Conservation (phyloP, 1,140 invertebrate species). For the Bombyx mandarina region DNA sequence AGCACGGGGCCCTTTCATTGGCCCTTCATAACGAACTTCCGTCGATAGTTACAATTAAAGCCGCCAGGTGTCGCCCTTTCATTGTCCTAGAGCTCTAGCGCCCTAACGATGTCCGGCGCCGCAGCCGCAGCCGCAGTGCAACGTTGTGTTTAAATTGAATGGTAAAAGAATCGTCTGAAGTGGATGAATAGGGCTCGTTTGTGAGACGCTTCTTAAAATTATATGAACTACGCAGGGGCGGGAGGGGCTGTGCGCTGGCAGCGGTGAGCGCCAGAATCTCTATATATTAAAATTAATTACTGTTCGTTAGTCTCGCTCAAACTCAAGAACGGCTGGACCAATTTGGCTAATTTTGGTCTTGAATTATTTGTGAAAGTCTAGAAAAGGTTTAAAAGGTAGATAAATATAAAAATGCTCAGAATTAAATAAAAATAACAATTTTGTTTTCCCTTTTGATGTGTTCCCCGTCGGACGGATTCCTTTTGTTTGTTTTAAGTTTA, state of each 20-base stretch:
- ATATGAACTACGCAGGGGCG: conserved; percentile 26
- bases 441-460: no score
- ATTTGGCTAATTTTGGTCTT: no score
- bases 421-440: no score
- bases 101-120: conserved; percentile 26
- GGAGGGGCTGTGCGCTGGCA: not conserved
- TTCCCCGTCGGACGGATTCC: no score
- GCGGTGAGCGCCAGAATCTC: not conserved
- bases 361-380: no score
- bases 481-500: no score
- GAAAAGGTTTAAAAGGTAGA: no score
- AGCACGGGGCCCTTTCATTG: conserved; percentile 25
- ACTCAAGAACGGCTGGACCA: no score
- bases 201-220: conserved; percentile 20
- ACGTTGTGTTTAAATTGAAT: conserved; percentile 18
- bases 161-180: conserved; percentile 11
- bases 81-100: conserved; percentile 20
- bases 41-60: conserved; percentile 31
- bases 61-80: conserved; percentile 19
- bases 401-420: no score
- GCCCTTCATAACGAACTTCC: conserved; percentile 31
- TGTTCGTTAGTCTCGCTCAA: no score
- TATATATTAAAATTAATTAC: no score
- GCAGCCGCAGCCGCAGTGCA: conserved; percentile 13
- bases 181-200: conserved; percentile 26